Evolutionary conservation across 1,140 invertebrate genomes (phyloP).

Genomic region (Galleria mellonella): DNA sequence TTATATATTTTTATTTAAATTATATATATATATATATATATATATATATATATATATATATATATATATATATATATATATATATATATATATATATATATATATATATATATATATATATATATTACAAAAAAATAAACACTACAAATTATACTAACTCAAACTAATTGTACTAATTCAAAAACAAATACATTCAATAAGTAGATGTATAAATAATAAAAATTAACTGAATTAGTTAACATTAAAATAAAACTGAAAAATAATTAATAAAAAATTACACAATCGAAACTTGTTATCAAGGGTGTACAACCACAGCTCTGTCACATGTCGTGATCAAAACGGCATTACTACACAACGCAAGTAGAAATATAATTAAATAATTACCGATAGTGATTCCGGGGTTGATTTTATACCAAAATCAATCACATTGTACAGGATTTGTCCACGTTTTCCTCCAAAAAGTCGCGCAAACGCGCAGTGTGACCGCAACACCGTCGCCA

Average conservation of each 20-base stretch:
- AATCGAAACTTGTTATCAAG: slow-evolving; percentile 36
- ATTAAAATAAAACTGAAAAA: slow-evolving; percentile 14
- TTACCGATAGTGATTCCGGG: slow-evolving; percentile 65
- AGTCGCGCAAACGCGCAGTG: slow-evolving; percentile 65
- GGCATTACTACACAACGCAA: slow-evolving; percentile 50
- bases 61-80: no score
- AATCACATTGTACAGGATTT: slow-evolving; percentile 60
- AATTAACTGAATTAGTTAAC: slow-evolving; percentile 1
- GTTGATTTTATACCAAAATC: slow-evolving; percentile 55
- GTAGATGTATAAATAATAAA: slow-evolving; percentile 1
- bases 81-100: no score
- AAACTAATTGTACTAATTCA: no score
- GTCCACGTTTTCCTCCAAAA: slow-evolving; percentile 63
- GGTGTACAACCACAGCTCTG: slow-evolving; percentile 67
- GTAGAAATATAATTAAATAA: slow-evolving; percentile 65
- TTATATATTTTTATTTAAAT: no score
- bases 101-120: no score
- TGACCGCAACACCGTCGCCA: slow-evolving; percentile 72
- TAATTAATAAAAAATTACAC: slow-evolving; percentile 19
- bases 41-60: no score
- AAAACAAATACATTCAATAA: no score
- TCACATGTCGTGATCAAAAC: slow-evolving; percentile 72
- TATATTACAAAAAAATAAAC: no score
- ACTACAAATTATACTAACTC: no score
- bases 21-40: no score